phyloP scores from a whole-genome alignment of 2,888 invertebrate genomes.

The Nephrotoma guestfalica region DNA sequence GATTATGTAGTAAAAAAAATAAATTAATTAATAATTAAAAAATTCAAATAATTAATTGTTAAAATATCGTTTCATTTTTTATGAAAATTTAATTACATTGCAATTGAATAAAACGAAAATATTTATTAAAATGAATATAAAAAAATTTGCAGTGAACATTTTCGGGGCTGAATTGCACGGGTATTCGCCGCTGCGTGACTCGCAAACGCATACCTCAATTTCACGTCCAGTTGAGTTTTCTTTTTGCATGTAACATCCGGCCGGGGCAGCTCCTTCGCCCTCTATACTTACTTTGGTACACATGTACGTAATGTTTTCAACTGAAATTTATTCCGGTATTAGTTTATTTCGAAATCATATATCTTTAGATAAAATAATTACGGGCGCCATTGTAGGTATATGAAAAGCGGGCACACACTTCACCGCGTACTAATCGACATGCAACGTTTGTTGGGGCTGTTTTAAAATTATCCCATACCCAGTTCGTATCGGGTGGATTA shows the following conservation, averaged over 20 bases:
- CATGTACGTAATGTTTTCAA: constrained; percentile 53
- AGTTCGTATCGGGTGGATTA: constrained; percentile 43
- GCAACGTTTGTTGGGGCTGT: constrained; percentile 31
- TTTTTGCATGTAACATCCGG: constrained; percentile 45
- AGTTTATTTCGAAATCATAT: background rate
- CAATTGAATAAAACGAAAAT: background rate
- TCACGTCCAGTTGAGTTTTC: constrained; percentile 28
- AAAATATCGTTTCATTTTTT: background rate
- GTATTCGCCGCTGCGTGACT: constrained; percentile 25
- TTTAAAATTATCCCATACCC: constrained; percentile 41
- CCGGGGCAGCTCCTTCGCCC: constrained; percentile 33
- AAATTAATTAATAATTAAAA: background rate
- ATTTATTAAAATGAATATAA: background rate
- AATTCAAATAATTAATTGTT: background rate
- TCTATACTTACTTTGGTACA: constrained; percentile 45
- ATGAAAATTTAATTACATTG: background rate
- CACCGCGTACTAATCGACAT: constrained; percentile 41
- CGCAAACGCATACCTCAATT: constrained; percentile 37
- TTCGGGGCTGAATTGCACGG: constrained; percentile 32
- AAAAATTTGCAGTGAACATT: background rate
- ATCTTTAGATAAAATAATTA: constrained; percentile 25
- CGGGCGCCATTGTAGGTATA: constrained; percentile 45
- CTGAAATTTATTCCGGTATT: constrained; percentile 31
- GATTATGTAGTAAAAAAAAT: background rate
- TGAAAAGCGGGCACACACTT: constrained; percentile 48